Evolutionary conservation across 1,140 invertebrate species (phyloP), one percentile per base, ranked within the genome.

Genomic region (Achroia grisella): DNA sequence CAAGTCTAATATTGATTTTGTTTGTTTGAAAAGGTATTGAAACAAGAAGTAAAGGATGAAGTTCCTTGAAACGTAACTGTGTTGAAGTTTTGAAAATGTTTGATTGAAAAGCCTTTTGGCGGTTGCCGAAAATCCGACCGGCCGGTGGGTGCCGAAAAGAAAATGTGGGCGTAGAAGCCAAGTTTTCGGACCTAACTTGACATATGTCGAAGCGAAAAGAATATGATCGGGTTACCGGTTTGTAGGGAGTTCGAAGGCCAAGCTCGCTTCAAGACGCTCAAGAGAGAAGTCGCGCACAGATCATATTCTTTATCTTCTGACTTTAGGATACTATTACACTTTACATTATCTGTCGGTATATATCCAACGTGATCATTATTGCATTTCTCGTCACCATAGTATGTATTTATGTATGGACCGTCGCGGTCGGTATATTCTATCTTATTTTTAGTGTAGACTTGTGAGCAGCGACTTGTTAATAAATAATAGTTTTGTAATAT

Each of bases 1-100:
- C 73, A 82, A 86, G 78, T 86, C 86, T 87, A 87, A 87, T 86
- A 70, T 81, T 85, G 71, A 86, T 86, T 87, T 87, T 87, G 83
- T 87, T 87, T 86, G 81, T 86, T 86, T 86, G 79, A 84, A 87
- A 87, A 87, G 86, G 86, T 86, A 84, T 86, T 86, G 83, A 87
- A 86, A 86, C 81, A 87, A 87, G 86, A 87, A 86, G 83, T 84
- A 86, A 87, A 79, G 86, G 86, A 86, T 87, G 86, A 87, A 87
- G 81, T 85, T 83, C 79, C 75, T 82, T 84, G 78, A 86, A 86
- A 78, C 71, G 17, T 84, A 80, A 74, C 74, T 85, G 71, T 80
- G 66, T 82, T 79, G 74, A 82, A 85, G 76, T 82, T 76, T 82
- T 76, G 79, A 82, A 85, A 83, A 83, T 75, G 61, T 77, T 75